Evolutionary conservation across 2,797 vertebrate genomes (phyloP), one percentile per base, ranked within the genome.

Genomic region (Lagocephalus sceleratus): DNA sequence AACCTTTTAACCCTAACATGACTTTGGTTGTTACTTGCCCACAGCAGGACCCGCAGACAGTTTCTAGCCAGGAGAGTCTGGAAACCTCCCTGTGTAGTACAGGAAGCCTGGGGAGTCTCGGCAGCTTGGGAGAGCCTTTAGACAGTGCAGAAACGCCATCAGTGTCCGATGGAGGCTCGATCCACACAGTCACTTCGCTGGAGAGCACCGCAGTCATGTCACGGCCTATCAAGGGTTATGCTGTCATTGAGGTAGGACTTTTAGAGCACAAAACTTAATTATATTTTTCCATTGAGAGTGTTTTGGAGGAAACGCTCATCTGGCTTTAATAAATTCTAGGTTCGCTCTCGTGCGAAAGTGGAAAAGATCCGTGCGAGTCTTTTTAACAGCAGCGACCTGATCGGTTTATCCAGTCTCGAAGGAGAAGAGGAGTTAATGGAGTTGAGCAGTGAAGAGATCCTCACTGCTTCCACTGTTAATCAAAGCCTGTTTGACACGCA

Each of bases 401-500:
- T 99, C 82, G 96, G 96, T 20, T 78, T 98, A 70, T 99, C 97
- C 19, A 96, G 93, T 81, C 89, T 98, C 77, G 96, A 98, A 48
- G 95, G 95, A 42, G 96, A 99, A 79, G 97, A 98, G 52, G 96
- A 97, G 47, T 79, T 99, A 22, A 96, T 99, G 95, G 97, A 98
- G 73, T 91, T 99, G 92, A 97, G 94, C 20, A 98, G 94, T 6
- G 97, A 98, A 60, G 97, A 99, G 86, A 98, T 99, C 76, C 88
- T 99, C 63, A 99, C 97, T 0, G 97, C 95, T 20, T 99, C 97
- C 16, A 96, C 94, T 23, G 97, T 98, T 11, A 99, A 98, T 75
- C 97, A 99, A 88, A 98, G 96, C 74, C 85, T 98, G 59, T 99
- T 99, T 82, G 97, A 99, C 75, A 97, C 95, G 0, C 96, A 99